Percentiles rank a stretch among this genome's conserved stretches.
phyloP scores from a whole-genome alignment of 2,888 invertebrate species.

The Ecdyonurus torrentis region DNA sequence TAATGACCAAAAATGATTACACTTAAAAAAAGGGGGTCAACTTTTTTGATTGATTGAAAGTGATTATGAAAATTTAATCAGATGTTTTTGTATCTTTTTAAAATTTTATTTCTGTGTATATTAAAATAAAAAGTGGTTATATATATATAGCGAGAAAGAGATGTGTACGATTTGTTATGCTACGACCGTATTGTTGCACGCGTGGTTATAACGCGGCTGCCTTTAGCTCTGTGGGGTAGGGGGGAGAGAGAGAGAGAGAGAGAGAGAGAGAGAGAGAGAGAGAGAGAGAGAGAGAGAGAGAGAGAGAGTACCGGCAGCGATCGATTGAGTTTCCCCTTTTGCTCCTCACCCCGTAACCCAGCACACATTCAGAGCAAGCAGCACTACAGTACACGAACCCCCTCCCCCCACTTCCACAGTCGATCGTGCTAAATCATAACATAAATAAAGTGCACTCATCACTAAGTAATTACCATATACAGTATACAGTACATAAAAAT shows the following conservation, averaged over 20 bases:
- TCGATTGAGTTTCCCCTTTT: neutral
- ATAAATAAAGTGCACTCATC: neutral
- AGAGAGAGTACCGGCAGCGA: neutral
- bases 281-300: neutral
- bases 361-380: neutral
- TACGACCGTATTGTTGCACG: neutral
- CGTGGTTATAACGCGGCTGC: neutral
- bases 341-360: neutral
- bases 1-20: too few relatives aligned
- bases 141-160: neutral
- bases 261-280: neutral
- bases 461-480: neutral
- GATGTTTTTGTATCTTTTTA: too few relatives aligned
- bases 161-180: neutral
- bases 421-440: neutral
- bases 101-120: too few relatives aligned
- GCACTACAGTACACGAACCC: neutral
- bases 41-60: too few relatives aligned
- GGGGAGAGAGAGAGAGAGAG: neutral
- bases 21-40: too few relatives aligned
- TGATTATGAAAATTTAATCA: too few relatives aligned
- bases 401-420: neutral
- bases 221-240: neutral
- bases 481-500: too few relatives aligned
- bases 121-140: too few relatives aligned